phyloP scores from a whole-genome alignment of 2,888 invertebrate species.

The Acholoe squamosa region DNA sequence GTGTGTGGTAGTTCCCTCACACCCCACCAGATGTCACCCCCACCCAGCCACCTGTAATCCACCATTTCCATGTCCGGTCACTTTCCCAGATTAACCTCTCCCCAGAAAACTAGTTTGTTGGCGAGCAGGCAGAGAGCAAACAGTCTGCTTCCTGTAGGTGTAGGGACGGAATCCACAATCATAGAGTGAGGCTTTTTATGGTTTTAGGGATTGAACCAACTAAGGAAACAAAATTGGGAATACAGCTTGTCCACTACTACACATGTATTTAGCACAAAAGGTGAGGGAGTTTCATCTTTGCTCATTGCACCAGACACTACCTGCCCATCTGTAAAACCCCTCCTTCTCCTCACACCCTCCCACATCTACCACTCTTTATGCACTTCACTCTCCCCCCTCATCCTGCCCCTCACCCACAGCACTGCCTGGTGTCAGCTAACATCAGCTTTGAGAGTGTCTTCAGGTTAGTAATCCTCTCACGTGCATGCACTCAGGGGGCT shows the following conservation, averaged over 20 bases:
- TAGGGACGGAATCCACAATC: background rate
- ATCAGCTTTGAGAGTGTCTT: background rate
- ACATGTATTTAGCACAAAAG: too few relatives aligned
- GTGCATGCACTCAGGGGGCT: background rate
- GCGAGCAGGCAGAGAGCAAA: background rate
- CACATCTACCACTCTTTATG: background rate
- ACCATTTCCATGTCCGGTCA: background rate
- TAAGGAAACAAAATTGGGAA: too few relatives aligned
- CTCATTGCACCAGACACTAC: too few relatives aligned
- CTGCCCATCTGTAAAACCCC: too few relatives aligned
- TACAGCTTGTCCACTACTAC: too few relatives aligned
- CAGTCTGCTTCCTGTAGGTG: background rate
- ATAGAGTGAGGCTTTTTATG: too few relatives aligned
- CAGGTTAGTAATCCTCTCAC: background rate
- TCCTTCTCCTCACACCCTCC: background rate
- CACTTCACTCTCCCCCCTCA: background rate
- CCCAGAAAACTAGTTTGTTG: constrained; percentile 9
- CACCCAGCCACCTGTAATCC: background rate
- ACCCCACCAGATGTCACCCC: background rate
- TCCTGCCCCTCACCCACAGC: background rate
- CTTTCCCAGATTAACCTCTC: constrained; percentile 8
- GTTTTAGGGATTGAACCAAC: too few relatives aligned
- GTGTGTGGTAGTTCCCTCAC: background rate
- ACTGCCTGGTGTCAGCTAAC: background rate
- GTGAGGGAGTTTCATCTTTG: too few relatives aligned